Evolutionary conservation across 2,888 invertebrate species (phyloP).

Genomic region (Pycnomerus fuliginosus): DNA sequence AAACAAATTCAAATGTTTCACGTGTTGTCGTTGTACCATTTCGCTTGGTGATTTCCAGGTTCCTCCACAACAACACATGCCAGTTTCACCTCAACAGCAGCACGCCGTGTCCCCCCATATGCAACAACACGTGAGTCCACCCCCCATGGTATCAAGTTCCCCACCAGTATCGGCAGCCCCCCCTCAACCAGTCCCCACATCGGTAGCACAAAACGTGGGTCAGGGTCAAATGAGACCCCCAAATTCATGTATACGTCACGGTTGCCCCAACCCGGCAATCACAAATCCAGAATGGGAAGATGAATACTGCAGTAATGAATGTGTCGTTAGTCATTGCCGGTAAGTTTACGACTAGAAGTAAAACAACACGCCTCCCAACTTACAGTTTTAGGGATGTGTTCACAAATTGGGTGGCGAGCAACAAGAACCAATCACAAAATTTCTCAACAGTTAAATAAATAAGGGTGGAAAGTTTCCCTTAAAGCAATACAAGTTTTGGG

Average conservation of each 20-base stretch:
- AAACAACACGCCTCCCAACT: too few species aligned
- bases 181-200: conserved; percentile 50
- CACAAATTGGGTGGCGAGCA: conserved; percentile 84
- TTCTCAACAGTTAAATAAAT: conserved; percentile 78
- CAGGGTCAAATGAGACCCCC: conserved; percentile 47
- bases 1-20: too few species aligned
- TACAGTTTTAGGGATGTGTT: conserved; percentile 80
- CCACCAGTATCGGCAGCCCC: conserved; percentile 52
- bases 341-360: too few species aligned
- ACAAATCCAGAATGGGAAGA: conserved; percentile 94
- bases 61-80: conserved; percentile 47
- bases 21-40: too few species aligned
- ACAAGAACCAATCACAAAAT: conserved; percentile 76
- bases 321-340: conserved; percentile 95
- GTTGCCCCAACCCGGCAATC: conserved; percentile 88
- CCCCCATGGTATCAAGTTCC: conserved; percentile 57
- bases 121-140: conserved; percentile 54
- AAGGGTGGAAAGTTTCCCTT: too few species aligned
- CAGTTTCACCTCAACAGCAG: conserved; percentile 47
- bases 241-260: conserved; percentile 79
- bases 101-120: conserved; percentile 47
- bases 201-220: conserved; percentile 55
- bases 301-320: conserved; percentile 96
- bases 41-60: too few species aligned
- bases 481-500: conserved; percentile 38